Conservation (phyloP, 53 echinoderm and acorn worm genomes). For the Luidia sarsii region DNA sequence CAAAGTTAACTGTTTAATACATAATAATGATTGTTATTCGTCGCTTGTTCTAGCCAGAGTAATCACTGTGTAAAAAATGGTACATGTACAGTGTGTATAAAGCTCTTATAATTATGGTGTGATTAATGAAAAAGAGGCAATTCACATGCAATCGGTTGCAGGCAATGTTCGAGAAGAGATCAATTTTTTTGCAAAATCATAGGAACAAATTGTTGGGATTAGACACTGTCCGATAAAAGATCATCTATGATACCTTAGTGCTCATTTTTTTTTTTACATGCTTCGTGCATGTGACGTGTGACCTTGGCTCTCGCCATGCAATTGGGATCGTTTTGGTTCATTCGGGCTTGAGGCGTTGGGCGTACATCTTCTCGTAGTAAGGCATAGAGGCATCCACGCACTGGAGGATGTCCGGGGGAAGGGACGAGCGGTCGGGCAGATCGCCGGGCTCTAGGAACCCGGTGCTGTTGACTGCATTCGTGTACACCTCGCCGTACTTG, state of each 20-base stretch:
- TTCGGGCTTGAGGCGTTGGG: not conserved
- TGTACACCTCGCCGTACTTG: not conserved
- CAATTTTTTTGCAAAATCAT: not conserved
- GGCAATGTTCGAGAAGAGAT: not conserved
- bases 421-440: constrained; percentile 10
- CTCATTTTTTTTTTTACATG: not conserved
- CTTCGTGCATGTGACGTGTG: not conserved
- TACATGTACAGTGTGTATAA: too few relatives aligned
- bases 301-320: not conserved
- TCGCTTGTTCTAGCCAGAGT: too few relatives aligned
- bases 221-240: not conserved
- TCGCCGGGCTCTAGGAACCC: constrained; percentile 20
- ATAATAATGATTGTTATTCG: too few relatives aligned
- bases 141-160: too few relatives aligned
- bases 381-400: constrained; percentile 38
- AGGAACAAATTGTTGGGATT: not conserved
- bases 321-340: not conserved
- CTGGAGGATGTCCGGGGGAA: constrained; percentile 10
- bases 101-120: too few relatives aligned
- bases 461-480: constrained; percentile 13
- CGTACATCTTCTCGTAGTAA: constrained; percentile 37
- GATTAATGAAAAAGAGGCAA: too few relatives aligned
- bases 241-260: not conserved
- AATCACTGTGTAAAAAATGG: too few relatives aligned
- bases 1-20: too few relatives aligned